A percentile compares a stretch with the other conserved stretches of the same genome.
These are phyloP conservation scores for Hydrotaea cyrtoneurina DNA, from an alignment of 2,888 invertebrate species.

Conservation along the genomic window DNA sequence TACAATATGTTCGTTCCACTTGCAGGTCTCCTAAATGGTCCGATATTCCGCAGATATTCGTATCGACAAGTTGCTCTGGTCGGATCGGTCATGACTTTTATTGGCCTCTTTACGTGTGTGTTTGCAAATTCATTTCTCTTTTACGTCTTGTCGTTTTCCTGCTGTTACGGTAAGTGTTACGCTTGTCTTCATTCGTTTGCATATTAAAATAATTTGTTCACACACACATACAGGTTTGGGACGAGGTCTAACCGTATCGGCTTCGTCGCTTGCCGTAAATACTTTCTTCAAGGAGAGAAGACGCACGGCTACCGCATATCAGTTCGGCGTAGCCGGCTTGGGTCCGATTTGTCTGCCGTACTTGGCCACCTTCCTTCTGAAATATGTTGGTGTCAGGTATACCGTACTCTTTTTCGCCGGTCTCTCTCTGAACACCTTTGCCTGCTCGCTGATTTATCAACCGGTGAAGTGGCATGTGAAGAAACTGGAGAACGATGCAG, in stretches of 20 bases:
- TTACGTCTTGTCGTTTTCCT: slow-evolving; percentile 84
- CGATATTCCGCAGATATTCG: slow-evolving; percentile 85
- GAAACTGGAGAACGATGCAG: slow-evolving; percentile 78
- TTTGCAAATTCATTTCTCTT: slow-evolving; percentile 85
- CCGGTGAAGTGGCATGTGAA: slow-evolving; percentile 89
- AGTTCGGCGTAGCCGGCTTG: slow-evolving; percentile 87
- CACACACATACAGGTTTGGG: slow-evolving; percentile 61
- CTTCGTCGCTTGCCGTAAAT: slow-evolving; percentile 87
- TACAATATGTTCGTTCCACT: too few relatives aligned
- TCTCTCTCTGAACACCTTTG: slow-evolving; percentile 85
- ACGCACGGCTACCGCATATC: slow-evolving; percentile 86
- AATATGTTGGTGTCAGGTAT: slow-evolving; percentile 84
- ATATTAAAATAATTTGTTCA: not conserved
- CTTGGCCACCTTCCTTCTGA: slow-evolving; percentile 85
- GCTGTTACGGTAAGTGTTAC: slow-evolving; percentile 83
- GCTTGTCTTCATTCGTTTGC: not conserved
- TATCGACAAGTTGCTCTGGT: slow-evolving; percentile 85
- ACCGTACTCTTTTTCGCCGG: slow-evolving; percentile 86
- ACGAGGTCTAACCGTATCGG: slow-evolving; percentile 84
- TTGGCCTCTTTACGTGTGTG: slow-evolving; percentile 84
- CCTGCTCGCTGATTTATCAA: slow-evolving; percentile 86
- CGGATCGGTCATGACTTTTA: slow-evolving; percentile 84
- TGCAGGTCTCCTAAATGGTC: slow-evolving; percentile 85
- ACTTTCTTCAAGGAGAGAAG: slow-evolving; percentile 88
- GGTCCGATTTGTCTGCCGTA: slow-evolving; percentile 89